Conservation (phyloP, 1,140 invertebrate genomes). For the Drosophila athabasca region DNA sequence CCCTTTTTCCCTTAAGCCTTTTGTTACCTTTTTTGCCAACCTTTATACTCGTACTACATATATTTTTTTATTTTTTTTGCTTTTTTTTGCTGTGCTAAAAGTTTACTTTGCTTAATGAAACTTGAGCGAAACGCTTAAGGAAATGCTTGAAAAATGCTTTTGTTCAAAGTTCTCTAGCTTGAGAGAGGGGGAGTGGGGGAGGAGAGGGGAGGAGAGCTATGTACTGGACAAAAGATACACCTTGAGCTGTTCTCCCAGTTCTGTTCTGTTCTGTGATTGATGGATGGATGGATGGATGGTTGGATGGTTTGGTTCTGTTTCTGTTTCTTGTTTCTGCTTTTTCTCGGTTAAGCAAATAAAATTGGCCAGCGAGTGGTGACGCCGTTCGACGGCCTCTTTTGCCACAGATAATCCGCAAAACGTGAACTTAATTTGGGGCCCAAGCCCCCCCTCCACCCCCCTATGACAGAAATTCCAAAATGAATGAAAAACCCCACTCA, state of each 20-base stretch:
- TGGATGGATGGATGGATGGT: neutral
- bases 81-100: conserved; percentile 19
- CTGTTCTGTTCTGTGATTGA: conserved; percentile 20
- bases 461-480: conserved; percentile 19
- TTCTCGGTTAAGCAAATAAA: conserved; percentile 35
- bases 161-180: conserved; percentile 42
- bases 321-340: conserved; percentile 3
- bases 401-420: conserved; percentile 27
- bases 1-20: conserved; percentile 2
- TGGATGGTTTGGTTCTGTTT: conserved; percentile 14
- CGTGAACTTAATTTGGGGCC: conserved; percentile 21
- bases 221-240: conserved; percentile 19
- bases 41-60: neutral
- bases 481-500: conserved; percentile 20
- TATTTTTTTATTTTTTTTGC: too few species aligned
- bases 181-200: too few species aligned
- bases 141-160: conserved; percentile 76
- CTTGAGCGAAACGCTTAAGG: conserved; percentile 73
- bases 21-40: conserved; percentile 25
- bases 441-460: neutral
- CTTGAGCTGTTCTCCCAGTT: neutral
- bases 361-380: conserved; percentile 23
- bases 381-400: conserved; percentile 27
- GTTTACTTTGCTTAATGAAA: conserved; percentile 72
- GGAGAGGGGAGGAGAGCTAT: too few species aligned